Evolutionary conservation across 2,888 invertebrate genomes (phyloP), one percentile per base, ranked within the genome.

Genomic region (Criorhina ranunculi): DNA sequence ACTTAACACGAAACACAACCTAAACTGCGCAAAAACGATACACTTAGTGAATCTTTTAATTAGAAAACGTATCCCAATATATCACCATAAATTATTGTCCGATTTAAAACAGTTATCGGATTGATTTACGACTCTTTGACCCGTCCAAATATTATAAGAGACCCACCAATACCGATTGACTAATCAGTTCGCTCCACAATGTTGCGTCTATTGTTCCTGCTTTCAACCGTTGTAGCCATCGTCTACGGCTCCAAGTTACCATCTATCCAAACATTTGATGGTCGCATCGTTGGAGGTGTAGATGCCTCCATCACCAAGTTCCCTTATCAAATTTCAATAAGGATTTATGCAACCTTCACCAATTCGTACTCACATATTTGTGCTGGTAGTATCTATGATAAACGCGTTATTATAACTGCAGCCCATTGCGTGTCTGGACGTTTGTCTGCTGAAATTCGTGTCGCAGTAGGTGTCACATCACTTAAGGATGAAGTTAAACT

Each of bases 371-470:
- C 49, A 1, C 53, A 57, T 46, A 42, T 17, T 49, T 77, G 77
- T 19, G 77, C 69, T 4, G 57, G 69, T 1, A 77, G 77, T 44
- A 49, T 69, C 17, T 60, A 60, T 12, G 37, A 8, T 1, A 19
- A 49, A 15, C 51, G 62, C 1, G 40, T 60, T n/a, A 40, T 77
- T 8, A 7, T 76, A 1, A 69, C 69, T 0, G 77, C 77, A 6
- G 67, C 67, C 12, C 90, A 90, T 9, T 88, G 88, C 86, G 76
- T 88, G 60, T 89, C 89, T 59, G 90, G 90, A 73, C 88, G 89
- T 5, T 89, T 64, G 31, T 88, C 90, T 6, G 88, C 88, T 0
- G 87, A 88, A n/a, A 87, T 90, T 15, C 87, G 88, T 1, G 87
- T 90, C 19, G 89, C 89, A 2, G 89, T 88, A 0, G 91, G 91